Conservation (phyloP, 2,797 vertebrate species). For the Sandelia bainsii region DNA sequence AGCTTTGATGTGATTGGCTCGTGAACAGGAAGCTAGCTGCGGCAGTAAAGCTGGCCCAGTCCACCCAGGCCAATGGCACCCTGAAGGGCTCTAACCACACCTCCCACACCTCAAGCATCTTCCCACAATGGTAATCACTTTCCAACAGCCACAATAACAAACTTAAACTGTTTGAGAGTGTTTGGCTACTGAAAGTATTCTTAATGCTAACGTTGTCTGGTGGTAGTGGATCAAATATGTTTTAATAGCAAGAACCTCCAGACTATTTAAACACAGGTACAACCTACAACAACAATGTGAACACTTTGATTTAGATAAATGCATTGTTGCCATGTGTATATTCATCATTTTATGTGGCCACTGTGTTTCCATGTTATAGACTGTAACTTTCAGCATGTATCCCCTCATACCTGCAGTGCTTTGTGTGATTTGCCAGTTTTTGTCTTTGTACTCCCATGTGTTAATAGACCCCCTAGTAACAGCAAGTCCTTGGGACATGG, state of each 20-base stretch:
- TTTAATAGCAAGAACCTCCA: constrained; percentile 14
- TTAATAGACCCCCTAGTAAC: constrained; percentile 46
- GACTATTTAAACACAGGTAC: constrained; percentile 9
- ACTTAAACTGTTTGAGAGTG: constrained; percentile 36
- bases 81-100: constrained; percentile 94
- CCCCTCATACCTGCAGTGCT: constrained; percentile 66
- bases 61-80: constrained; percentile 95
- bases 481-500: constrained; percentile 44
- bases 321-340: constrained; percentile 50
- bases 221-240: constrained; percentile 22
- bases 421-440: constrained; percentile 52
- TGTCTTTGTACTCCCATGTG: constrained; percentile 48
- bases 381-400: constrained; percentile 73
- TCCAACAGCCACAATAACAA: constrained; percentile 50
- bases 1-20: constrained; percentile 85
- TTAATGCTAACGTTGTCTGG: constrained; percentile 44
- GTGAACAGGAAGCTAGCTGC: constrained; percentile 96
- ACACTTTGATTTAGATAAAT: constrained; percentile 32
- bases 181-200: constrained; percentile 25
- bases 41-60: constrained; percentile 96
- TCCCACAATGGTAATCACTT: constrained; percentile 94
- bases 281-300: constrained; percentile 25
- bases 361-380: constrained; percentile 56
- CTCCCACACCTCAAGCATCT: constrained; percentile 89
- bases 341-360: constrained; percentile 65